A percentile compares a stretch with the other conserved stretches of the same genome.
Evolutionary conservation across 37 sponge, comb jelly and placozoan species (phyloP).

Genomic region (Spongilla lacustris): DNA sequence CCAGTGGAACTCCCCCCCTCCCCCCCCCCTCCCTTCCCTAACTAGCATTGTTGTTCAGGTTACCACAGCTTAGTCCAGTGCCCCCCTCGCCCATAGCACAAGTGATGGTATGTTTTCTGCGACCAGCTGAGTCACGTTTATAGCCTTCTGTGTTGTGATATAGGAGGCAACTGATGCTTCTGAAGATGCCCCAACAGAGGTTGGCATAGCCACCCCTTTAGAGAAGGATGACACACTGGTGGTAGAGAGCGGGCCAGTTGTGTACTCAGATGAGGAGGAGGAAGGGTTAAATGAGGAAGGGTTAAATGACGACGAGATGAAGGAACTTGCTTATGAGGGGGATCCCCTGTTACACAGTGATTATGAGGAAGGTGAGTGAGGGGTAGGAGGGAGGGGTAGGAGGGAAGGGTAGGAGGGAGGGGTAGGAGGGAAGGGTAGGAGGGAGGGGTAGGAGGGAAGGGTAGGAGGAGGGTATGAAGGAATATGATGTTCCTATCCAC

Average conservation of each 20-base stretch:
- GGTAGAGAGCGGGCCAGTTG: slow-evolving; percentile 65
- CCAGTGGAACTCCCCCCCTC: not conserved
- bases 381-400: too few species aligned
- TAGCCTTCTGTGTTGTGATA: not conserved
- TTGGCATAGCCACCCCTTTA: not conserved
- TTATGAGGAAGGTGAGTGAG: slow-evolving; percentile 30
- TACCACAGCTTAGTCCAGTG: not conserved
- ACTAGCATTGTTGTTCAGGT: not conserved
- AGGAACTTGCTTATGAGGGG: slow-evolving; percentile 47
- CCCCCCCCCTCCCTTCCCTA: not conserved
- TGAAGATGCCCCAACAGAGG: not conserved
- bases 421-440: not conserved
- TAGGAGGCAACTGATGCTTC: not conserved
- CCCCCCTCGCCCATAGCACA: not conserved
- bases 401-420: too few species aligned
- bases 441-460: too few species aligned
- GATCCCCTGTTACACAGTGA: slow-evolving; percentile 50
- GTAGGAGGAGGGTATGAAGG: not conserved
- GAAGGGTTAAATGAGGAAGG: slow-evolving; percentile 38
- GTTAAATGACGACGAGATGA: slow-evolving; percentile 44
- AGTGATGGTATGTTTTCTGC: not conserved
- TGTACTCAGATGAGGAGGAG: slow-evolving; percentile 42
- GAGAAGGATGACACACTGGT: slow-evolving; percentile 1
- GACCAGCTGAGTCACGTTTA: not conserved
- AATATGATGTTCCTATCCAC: not conserved